These are phyloP conservation scores for Ibidorhyncha struthersii DNA, from an alignment of 2,113 vertebrate genomes.

Conservation along the genomic window DNA sequence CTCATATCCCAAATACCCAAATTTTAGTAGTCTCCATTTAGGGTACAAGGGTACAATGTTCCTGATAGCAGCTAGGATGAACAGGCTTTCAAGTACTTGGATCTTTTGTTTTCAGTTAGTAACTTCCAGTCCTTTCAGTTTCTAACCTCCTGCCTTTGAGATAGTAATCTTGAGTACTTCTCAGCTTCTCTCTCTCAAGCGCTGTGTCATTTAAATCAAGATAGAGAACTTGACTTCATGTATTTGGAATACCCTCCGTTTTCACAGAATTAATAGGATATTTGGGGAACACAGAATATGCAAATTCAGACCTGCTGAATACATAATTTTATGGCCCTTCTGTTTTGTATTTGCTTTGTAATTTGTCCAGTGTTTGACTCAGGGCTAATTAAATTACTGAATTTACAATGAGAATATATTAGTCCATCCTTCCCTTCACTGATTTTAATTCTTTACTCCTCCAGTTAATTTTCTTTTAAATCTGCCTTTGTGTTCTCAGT, in stretches of 20 bases:
- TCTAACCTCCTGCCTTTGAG: background rate
- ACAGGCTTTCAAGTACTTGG: background rate
- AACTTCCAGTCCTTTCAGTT: background rate
- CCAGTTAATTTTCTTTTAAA: constrained; percentile 28
- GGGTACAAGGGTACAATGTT: background rate
- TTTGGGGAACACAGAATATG: background rate
- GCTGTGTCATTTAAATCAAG: background rate
- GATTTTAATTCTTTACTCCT: constrained; percentile 26
- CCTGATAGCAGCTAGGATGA: background rate
- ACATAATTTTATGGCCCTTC: background rate
- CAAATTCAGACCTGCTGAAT: constrained; percentile 1
- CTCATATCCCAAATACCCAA: background rate
- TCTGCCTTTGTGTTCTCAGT: background rate
- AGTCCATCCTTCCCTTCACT: background rate
- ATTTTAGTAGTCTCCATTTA: background rate
- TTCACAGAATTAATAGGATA: background rate
- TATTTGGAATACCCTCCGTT: background rate
- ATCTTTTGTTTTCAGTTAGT: constrained; percentile 4
- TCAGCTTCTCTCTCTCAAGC: background rate
- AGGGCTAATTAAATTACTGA: constrained; percentile 29
- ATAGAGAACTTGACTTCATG: background rate
- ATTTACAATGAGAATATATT: constrained; percentile 11
- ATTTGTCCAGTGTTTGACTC: constrained; percentile 21
- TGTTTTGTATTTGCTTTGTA: constrained; percentile 8
- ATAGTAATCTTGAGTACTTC: background rate